These are phyloP conservation scores for Arothron firmamentum DNA, from an alignment of 2,113 vertebrate species.

Conservation along the genomic window DNA sequence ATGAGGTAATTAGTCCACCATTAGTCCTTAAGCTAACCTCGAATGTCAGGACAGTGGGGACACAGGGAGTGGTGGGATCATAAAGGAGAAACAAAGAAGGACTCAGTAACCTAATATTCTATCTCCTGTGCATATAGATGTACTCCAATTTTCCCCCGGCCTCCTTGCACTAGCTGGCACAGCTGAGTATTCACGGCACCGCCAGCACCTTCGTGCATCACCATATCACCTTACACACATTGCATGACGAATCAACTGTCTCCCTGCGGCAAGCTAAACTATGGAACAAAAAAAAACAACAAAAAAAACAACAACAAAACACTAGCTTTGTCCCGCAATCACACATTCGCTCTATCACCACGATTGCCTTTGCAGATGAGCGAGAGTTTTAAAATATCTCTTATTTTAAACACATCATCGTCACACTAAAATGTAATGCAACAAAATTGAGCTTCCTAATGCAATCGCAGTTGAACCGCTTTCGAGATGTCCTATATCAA, in stretches of 20 bases:
- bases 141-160: slow-evolving; percentile 47
- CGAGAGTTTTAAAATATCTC: too few relatives aligned
- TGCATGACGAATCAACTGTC: slow-evolving; percentile 47
- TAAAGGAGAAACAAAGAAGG: slow-evolving; percentile 12
- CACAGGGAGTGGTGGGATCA: slow-evolving; percentile 14
- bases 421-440: slow-evolving; percentile 3
- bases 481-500: background rate
- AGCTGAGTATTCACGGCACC: slow-evolving; percentile 15
- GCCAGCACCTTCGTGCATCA: slow-evolving; percentile 49
- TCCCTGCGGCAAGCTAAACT: slow-evolving; percentile 43
- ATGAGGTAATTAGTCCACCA: slow-evolving; percentile 39
- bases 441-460: too few relatives aligned
- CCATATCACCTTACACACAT: slow-evolving; percentile 65
- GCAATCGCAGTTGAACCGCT: too few relatives aligned
- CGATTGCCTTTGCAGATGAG: too few relatives aligned
- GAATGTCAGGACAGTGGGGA: slow-evolving; percentile 57
- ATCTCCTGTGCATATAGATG: slow-evolving; percentile 24
- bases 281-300: slow-evolving; percentile 6
- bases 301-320: background rate
- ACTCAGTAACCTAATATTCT: slow-evolving; percentile 29
- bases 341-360: too few relatives aligned
- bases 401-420: too few relatives aligned
- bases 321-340: slow-evolving; percentile 25
- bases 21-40: slow-evolving; percentile 59
- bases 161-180: slow-evolving; percentile 48